Evolutionary conservation across 1,140 invertebrate genomes (phyloP).

Genomic region (Brachionus sp.): DNA sequence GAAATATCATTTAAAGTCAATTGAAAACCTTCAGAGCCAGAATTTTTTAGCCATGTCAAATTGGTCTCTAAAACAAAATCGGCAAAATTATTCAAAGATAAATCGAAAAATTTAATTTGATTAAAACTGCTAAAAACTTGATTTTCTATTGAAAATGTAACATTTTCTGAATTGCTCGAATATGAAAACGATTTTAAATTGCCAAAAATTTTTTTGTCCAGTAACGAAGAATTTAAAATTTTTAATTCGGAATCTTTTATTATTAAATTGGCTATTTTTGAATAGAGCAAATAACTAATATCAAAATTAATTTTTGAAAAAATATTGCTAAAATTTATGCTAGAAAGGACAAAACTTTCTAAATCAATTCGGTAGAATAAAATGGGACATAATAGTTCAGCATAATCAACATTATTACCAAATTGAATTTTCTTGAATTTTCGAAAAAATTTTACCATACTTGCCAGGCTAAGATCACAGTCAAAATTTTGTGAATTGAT

Average conservation of each 20-base stretch:
- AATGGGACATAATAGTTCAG: neutral
- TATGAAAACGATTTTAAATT: neutral
- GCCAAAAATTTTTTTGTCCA: neutral
- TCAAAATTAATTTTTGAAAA: neutral
- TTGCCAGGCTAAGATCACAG: neutral
- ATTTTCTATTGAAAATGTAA: neutral
- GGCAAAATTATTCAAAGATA: neutral
- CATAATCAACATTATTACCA: neutral
- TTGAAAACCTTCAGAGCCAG: neutral
- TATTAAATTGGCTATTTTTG: neutral
- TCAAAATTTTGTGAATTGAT: neutral
- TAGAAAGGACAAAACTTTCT: neutral
- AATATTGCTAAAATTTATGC: neutral
- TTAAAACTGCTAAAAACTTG: neutral
- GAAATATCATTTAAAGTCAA: neutral
- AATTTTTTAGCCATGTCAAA: neutral
- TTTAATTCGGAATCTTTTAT: neutral
- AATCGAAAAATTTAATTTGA: neutral
- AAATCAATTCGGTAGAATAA: neutral
- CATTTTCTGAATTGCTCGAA: neutral
- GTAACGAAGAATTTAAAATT: neutral
- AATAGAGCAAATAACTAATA: neutral
- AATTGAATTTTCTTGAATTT: neutral
- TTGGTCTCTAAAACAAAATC: neutral
- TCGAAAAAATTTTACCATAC: neutral